Base-by-base conservation (phyloP, 2,113 vertebrate genomes). In the Onychostruthus taczanowskii region DNA sequence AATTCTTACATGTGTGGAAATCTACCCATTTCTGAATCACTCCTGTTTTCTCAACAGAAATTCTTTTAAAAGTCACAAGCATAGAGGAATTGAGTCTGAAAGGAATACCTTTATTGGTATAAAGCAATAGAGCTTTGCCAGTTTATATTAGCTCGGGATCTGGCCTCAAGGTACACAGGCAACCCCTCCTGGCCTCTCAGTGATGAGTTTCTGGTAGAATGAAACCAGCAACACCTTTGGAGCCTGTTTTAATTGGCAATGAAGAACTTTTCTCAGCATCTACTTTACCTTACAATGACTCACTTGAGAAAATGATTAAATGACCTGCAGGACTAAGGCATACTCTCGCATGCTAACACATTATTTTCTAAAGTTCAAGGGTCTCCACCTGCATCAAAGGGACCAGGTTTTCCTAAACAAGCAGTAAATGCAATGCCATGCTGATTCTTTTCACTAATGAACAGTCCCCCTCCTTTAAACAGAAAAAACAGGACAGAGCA, bases 331-430 rank as follows among this genome's bases (percentile, higher is more conserved):
- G 73, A 90, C 87, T 68, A 76, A 93, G 75, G 88, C 87, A 84
- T 72, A 76, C 20, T 56, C 91, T 79, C 53, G 69, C 75, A 93
- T 23, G 62, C 87, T 86, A 94, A 84, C 84, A 87, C 90, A 69
- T 88, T 92, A 67, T 93, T 95, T 95, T 84, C 91, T 90, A 64
- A 89, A 97, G 95, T 97, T 97, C 94, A 97, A 89, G 95, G 93
- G 75, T 95, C 93, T 69, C 61, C 41, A 73, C 75, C 92, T 92
- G 97, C 86, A 96, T 96, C 96, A 97, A 97, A 97, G 78, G 77
- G 55, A 81, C 61, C 53, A 23, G 39, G 64, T 95, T 90, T 84
- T 90, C 83, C 86, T 87, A 59, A 82, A 80, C 74, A 84, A 11
- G 4, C 43, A 93, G 89, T 84, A 90, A 94, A 87, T 53, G 83